Evolutionary conservation across 1,140 invertebrate genomes (phyloP).

Genomic region (Sminthurides bifidus): DNA sequence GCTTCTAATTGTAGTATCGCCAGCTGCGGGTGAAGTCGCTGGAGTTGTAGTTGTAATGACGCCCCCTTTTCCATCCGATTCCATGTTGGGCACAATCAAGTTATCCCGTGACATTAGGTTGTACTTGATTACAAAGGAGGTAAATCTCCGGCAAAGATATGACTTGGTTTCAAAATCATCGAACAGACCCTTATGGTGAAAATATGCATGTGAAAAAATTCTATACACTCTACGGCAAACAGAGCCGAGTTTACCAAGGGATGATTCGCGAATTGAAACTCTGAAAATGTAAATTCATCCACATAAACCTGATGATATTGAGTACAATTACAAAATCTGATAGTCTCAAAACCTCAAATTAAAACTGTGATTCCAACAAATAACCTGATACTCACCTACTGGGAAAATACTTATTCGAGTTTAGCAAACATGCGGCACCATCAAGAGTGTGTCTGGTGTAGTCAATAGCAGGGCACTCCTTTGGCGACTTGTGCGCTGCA

Average conservation of each 20-base stretch:
- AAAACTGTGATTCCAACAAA: neutral
- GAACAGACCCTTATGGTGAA: constrained; percentile 92
- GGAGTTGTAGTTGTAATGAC: neutral
- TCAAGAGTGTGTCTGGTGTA: constrained; percentile 99
- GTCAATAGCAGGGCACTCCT: constrained; percentile 99
- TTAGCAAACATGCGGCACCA: constrained; percentile 93
- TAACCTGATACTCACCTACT: constrained; percentile 58
- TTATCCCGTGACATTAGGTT: constrained; percentile 97
- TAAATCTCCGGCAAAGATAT: constrained; percentile 89
- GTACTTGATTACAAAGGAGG: constrained; percentile 96
- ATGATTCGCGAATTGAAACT: constrained; percentile 97
- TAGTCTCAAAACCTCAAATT: neutral
- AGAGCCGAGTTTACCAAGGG: constrained; percentile 93
- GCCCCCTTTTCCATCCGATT: constrained; percentile 34
- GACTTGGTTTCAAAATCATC: constrained; percentile 85
- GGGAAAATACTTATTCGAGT: constrained; percentile 99
- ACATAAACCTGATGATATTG: no score
- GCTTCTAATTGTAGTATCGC: no score
- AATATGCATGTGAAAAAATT: constrained; percentile 99
- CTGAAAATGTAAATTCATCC: no score
- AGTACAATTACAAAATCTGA: no score
- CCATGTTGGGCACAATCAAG: constrained; percentile 92
- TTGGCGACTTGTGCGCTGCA: constrained; percentile 98
- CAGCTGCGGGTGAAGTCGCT: no score
- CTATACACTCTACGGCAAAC: constrained; percentile 96